Evolutionary conservation across 2,113 vertebrate genomes (phyloP).

Genomic region (Sorex araneus): DNA sequence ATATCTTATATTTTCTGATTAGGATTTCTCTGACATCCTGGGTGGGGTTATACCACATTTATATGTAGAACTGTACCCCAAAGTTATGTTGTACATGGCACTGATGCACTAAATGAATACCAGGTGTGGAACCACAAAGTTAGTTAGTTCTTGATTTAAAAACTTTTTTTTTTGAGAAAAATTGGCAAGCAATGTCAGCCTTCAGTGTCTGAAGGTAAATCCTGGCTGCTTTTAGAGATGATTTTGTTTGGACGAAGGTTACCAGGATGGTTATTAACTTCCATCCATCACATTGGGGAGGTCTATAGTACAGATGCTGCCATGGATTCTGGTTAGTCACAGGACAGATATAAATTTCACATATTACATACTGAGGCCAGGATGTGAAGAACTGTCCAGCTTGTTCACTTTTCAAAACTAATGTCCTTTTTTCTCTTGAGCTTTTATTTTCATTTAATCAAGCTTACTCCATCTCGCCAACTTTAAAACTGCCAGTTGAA

Average conservation of each 20-base stretch:
- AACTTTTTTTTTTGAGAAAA: not conserved
- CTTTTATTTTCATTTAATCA: slow-evolving; percentile 32
- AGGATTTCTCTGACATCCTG: not conserved
- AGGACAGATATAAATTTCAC: not conserved
- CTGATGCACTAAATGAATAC: not conserved
- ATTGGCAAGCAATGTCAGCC: not conserved
- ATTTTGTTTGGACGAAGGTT: not conserved
- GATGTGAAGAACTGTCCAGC: not conserved
- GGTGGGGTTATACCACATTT: not conserved
- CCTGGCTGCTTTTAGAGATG: not conserved
- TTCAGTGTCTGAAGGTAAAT: slow-evolving; percentile 32
- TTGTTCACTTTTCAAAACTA: slow-evolving; percentile 31
- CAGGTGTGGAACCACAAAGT: not conserved
- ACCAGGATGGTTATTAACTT: not conserved
- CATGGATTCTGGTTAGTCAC: not conserved
- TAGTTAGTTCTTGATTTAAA: not conserved
- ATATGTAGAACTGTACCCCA: not conserved
- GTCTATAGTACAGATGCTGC: accelerated
- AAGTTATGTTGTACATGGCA: not conserved
- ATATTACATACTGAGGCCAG: not conserved
- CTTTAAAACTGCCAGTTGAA: not conserved
- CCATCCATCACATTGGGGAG: not conserved
- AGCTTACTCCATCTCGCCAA: not conserved
- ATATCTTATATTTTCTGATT: not conserved
- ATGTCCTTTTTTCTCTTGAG: slow-evolving; percentile 43